Percentiles rank a stretch among this genome's conserved stretches.
Conservation (phyloP, 2,113 vertebrate species). For the Mugil cephalus region DNA sequence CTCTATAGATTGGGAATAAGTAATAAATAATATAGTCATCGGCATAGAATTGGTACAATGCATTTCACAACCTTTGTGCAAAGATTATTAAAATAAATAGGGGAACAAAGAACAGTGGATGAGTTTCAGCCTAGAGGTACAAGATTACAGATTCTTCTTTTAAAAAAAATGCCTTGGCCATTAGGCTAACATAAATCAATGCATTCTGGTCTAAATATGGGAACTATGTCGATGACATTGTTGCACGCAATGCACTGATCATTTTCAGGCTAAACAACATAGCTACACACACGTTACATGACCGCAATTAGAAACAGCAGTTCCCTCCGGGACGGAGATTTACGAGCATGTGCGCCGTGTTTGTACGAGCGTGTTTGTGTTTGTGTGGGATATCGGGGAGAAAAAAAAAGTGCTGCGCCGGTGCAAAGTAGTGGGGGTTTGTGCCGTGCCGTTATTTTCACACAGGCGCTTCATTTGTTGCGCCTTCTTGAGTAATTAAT, state of each 20-base stretch:
- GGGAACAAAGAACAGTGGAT: too few relatives aligned
- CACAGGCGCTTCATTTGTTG: conserved; percentile 55
- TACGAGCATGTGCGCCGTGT: conserved; percentile 67
- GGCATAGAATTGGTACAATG: too few relatives aligned
- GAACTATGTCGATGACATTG: conserved; percentile 20
- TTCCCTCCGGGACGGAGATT: conserved; percentile 64
- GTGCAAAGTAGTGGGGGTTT: conserved; percentile 9
- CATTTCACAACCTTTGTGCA: too few relatives aligned
- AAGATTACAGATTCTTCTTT: not conserved
- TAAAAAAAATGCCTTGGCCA: not conserved
- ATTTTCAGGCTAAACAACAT: conserved; percentile 62
- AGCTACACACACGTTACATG: conserved; percentile 63
- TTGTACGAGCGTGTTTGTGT: conserved; percentile 23
- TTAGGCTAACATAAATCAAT: not conserved
- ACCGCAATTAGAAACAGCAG: conserved; percentile 68
- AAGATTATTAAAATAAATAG: too few relatives aligned
- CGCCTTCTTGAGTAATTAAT: conserved; percentile 70
- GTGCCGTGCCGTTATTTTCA: conserved; percentile 52
- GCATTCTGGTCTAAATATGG: conserved; percentile 36
- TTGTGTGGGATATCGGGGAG: conserved; percentile 27
- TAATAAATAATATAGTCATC: too few relatives aligned
- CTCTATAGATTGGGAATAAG: too few relatives aligned
- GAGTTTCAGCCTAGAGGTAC: not conserved
- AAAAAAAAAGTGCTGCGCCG: conserved; percentile 10
- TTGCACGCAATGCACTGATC: conserved; percentile 29